Conservation (phyloP, 2,113 vertebrate genomes). For the Pteropus alecto region DNA sequence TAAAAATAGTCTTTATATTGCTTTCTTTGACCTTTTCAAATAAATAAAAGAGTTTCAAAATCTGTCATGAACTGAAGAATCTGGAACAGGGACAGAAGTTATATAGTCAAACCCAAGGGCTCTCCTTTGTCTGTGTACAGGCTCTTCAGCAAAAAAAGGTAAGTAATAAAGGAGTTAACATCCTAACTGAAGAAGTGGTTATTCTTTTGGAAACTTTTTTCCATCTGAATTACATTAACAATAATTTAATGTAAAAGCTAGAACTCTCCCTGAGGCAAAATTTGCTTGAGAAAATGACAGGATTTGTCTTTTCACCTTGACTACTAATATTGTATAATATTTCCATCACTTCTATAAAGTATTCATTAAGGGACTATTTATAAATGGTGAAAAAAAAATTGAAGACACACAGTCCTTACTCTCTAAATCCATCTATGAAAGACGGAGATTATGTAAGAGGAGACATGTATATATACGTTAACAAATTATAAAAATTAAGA, state of each 20-base stretch:
- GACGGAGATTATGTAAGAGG: neutral
- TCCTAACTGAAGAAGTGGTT: neutral
- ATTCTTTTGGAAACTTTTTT: neutral
- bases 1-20: neutral
- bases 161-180: neutral
- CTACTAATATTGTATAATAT: neutral
- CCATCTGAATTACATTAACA: slow-evolving; percentile 12
- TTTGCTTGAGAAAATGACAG: neutral
- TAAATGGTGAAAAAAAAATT: neutral
- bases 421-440: neutral
- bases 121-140: neutral
- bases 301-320: slow-evolving; percentile 12
- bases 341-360: neutral
- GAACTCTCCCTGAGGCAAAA: slow-evolving; percentile 39
- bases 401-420: neutral
- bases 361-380: neutral
- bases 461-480: neutral
- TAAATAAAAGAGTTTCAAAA: neutral
- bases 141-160: neutral
- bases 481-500: neutral
- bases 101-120: neutral
- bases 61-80: neutral
- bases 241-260: slow-evolving; percentile 20
- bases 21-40: neutral
- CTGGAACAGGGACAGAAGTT: neutral